These are phyloP conservation scores for Anabacerthia variegaticeps DNA, from an alignment of 2,797 vertebrate species.

Conservation along the genomic window DNA sequence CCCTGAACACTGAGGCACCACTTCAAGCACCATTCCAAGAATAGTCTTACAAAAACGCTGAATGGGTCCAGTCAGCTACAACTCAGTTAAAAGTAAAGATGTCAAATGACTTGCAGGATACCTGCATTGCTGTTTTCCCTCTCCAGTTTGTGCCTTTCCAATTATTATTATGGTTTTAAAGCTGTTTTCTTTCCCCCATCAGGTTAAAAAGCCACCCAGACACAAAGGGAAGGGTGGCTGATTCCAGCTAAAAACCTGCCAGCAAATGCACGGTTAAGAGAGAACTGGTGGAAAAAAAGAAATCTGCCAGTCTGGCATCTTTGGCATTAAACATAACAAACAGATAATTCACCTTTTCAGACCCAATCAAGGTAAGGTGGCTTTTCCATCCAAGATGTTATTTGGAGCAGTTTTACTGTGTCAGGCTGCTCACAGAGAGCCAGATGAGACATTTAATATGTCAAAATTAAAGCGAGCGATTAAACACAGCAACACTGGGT, in stretches of 20 bases:
- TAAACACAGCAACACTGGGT: not conserved
- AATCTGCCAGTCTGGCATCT: not conserved
- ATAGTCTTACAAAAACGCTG: not conserved
- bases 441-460: not conserved
- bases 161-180: not conserved
- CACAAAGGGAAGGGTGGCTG: not conserved
- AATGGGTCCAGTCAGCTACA: not conserved
- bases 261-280: not conserved
- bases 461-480: not conserved
- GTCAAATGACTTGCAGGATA: not conserved
- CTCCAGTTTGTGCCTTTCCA: rapidly evolving
- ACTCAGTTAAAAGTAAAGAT: not conserved
- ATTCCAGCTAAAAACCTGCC: not conserved
- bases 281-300: not conserved
- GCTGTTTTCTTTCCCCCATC: not conserved
- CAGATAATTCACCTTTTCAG: constrained; percentile 1
- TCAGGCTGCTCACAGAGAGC: not conserved
- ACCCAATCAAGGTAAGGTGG: not conserved
- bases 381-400: not conserved
- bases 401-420: not conserved
- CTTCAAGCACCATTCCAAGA: not conserved
- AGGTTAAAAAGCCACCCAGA: not conserved
- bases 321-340: not conserved
- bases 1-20: not conserved
- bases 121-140: not conserved